Conservation (phyloP, 2,113 vertebrate species). For the Cyprinus carpio region DNA sequence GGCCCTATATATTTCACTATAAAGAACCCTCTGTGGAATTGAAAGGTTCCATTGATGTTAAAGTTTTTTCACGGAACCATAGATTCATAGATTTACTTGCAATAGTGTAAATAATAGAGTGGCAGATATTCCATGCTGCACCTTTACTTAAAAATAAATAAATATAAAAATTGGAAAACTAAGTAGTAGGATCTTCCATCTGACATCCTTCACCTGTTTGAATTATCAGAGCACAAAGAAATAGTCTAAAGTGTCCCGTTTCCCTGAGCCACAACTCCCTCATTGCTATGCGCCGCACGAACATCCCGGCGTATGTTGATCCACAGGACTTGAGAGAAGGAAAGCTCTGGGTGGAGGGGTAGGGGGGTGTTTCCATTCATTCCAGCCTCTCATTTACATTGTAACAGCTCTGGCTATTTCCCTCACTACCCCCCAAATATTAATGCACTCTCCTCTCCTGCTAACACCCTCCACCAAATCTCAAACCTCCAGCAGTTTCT, state of each 20-base stretch:
- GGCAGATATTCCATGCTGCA: too few species aligned
- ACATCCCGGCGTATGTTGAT: slow-evolving; percentile 78
- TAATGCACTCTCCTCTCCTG: slow-evolving; percentile 63
- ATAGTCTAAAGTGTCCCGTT: slow-evolving; percentile 3
- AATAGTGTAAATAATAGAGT: too few species aligned
- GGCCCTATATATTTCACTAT: too few species aligned
- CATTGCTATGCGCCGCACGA: slow-evolving; percentile 85
- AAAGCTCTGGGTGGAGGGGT: slow-evolving; percentile 59
- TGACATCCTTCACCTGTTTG: neutral
- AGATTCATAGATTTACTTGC: neutral
- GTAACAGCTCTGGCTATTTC: slow-evolving; percentile 79
- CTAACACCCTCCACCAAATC: slow-evolving; percentile 54
- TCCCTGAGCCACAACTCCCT: slow-evolving; percentile 55
- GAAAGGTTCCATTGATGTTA: neutral
- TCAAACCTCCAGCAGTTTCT: slow-evolving; percentile 54
- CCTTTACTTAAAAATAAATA: too few species aligned
- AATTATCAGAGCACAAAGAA: neutral
- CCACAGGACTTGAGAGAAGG: slow-evolving; percentile 78
- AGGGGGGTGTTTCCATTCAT: slow-evolving; percentile 66
- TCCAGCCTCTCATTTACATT: slow-evolving; percentile 77
- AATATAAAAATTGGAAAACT: neutral
- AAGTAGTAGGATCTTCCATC: neutral
- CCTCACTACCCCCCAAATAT: slow-evolving; percentile 73
- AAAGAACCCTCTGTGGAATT: neutral
- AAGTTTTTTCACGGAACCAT: neutral